phyloP scores from a whole-genome alignment of 2,888 invertebrate genomes.

The Aquatica leii region DNA sequence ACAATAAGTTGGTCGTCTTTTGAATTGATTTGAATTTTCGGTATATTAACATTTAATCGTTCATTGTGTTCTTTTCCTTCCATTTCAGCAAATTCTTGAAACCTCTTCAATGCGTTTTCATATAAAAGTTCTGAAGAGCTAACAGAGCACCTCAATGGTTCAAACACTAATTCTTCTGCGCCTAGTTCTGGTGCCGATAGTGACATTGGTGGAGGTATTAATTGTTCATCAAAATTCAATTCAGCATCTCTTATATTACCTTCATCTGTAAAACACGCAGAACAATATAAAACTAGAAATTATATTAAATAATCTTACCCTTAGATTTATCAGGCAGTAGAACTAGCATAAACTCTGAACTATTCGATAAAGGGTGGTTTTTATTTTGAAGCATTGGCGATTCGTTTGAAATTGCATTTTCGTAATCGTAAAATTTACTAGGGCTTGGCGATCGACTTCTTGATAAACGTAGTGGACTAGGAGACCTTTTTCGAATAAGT shows the following conservation, averaged over 20 bases:
- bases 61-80: slow-evolving; percentile 53
- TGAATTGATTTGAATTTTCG: slow-evolving; percentile 64
- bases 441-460: slow-evolving; percentile 41
- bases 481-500: slow-evolving; percentile 35
- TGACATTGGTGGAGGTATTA: slow-evolving; percentile 81
- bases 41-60: slow-evolving; percentile 43
- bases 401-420: neutral
- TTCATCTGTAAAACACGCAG: slow-evolving; percentile 36
- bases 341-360: slow-evolving; percentile 85
- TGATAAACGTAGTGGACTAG: slow-evolving; percentile 39
- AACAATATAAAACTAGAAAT: neutral
- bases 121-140: slow-evolving; percentile 86
- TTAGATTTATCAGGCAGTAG: slow-evolving; percentile 61
- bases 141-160: slow-evolving; percentile 73
- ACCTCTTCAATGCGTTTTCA: slow-evolving; percentile 82
- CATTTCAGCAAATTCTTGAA: slow-evolving; percentile 79
- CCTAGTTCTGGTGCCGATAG: slow-evolving; percentile 83
- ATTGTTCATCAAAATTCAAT: slow-evolving; percentile 71
- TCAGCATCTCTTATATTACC: slow-evolving; percentile 56
- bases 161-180: slow-evolving; percentile 66
- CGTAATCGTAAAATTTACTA: slow-evolving; percentile 17
- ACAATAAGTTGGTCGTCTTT: slow-evolving; percentile 62
- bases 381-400: slow-evolving; percentile 45
- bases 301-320: slow-evolving; percentile 45
- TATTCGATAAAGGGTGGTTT: slow-evolving; percentile 66